A percentile compares a stretch with the other conserved stretches of the same genome.
Evolutionary conservation across 92 coral and sea anemone species (phyloP).

Genomic region (Epizoanthus illoricatus): DNA sequence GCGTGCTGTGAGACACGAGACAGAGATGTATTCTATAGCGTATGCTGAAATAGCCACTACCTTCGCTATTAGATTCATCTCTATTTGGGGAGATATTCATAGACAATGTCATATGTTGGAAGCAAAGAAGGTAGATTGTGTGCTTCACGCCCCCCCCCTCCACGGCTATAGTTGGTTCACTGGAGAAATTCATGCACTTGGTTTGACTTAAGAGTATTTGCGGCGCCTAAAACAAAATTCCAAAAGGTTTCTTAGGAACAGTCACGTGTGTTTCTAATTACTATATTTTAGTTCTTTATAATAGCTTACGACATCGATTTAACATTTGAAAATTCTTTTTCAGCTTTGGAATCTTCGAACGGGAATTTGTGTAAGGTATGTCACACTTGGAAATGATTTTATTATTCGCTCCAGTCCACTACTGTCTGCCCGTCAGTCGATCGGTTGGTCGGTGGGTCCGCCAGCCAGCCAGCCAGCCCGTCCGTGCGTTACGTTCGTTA

Average conservation of each 20-base stretch:
- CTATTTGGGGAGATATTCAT: no score
- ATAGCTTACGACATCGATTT: not conserved
- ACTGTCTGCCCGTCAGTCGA: not conserved
- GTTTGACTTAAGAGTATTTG: not conserved
- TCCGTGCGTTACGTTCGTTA: not conserved
- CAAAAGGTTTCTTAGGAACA: not conserved
- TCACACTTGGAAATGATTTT: not conserved
- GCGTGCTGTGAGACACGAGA: no score
- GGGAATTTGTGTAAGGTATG: conserved; percentile 72
- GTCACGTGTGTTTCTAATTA: no score
- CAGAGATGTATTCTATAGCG: no score
- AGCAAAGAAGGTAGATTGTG: not conserved
- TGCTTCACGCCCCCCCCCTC: not conserved
- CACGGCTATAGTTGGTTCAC: no score
- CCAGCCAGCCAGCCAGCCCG: not conserved
- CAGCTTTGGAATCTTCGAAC: conserved; percentile 97
- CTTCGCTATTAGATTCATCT: no score
- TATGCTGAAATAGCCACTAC: no score
- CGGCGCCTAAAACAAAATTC: no score
- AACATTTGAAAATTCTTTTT: not conserved
- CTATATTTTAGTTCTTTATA: no score
- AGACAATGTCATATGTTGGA: no score
- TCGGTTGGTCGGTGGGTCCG: not conserved
- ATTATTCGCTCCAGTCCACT: not conserved
- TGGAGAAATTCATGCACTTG: not conserved